Conservation (phyloP, 2,888 invertebrate species). For the Sphaeridia pumilis region DNA sequence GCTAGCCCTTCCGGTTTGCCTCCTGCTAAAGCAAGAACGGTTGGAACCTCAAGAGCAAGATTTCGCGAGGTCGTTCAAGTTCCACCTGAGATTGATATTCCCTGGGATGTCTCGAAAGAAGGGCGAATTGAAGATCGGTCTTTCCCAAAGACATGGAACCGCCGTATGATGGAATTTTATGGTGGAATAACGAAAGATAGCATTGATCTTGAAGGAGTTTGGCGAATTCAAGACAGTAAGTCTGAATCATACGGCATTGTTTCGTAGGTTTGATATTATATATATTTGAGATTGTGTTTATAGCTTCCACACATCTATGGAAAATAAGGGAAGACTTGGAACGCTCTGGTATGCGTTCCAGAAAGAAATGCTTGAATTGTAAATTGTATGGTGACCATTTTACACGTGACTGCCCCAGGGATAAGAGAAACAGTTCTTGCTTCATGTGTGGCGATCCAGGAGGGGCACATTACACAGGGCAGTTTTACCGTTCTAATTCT, state of each 20-base stretch:
- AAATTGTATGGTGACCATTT: constrained; percentile 1
- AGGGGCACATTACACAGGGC: neutral
- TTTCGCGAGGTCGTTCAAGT: neutral
- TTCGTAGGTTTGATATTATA: neutral
- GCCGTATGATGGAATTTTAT: constrained; percentile 3
- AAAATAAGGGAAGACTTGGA: neutral
- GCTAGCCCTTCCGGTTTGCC: neutral
- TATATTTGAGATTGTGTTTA: neutral
- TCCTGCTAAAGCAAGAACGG: neutral
- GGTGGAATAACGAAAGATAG: neutral
- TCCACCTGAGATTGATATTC: neutral
- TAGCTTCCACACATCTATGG: constrained; percentile 1
- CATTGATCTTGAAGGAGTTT: neutral
- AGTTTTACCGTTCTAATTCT: neutral
- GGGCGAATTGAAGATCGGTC: neutral
- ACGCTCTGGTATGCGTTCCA: neutral
- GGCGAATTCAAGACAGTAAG: neutral
- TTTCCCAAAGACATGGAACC: constrained; percentile 3
- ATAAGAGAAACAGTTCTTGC: neutral
- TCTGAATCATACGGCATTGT: neutral
- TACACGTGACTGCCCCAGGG: neutral
- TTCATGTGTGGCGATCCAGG: neutral
- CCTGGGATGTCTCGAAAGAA: neutral
- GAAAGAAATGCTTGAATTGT: constrained; percentile 1
- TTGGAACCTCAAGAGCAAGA: neutral